Base-by-base conservation (phyloP, 53 echinoderm and acorn worm species). In the Mesocentrotus franciscanus region DNA sequence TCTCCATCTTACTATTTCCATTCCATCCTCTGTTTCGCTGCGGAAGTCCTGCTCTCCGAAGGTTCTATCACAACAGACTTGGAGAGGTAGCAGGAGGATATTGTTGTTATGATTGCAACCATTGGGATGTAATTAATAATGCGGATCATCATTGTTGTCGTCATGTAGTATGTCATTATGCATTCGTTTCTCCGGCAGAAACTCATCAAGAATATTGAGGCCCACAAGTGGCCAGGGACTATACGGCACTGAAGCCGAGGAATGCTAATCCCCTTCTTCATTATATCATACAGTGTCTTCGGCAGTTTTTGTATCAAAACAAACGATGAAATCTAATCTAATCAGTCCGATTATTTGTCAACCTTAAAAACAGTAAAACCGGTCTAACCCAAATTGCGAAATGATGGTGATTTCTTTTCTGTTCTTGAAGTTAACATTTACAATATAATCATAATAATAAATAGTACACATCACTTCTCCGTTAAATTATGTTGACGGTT, bases 91-190 rank as follows among this genome's bases (percentile, higher is more conserved):
- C 15, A 58, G 91, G 91, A 58, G 66, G 91, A 91, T 91, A 91
- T 91, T 91, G 64, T 62, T 91, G 91, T 91, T 91, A 57, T 91
- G 66, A 66, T 91, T 32, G 61, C 61, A 91, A 66, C 91, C 66
- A 91, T 66, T 91, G 91, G 64, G 91, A 91, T 91, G 91, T 91
- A 91, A 91, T 91, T 91, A 91, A 91, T 91, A 91, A 91, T 91
- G 66, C 34, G 91, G 61, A 64, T 91, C 61, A 91, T 91, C 57
- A 66, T 39, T 91, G 64, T 61, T 20, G 66, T 66, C 9, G 66
- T 61, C 91, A 66, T 91, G 34, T 22, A 62, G 58, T 58, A 58
- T 87, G 87, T 56, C 87, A 87, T 87, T 87, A 87, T 87, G 87
- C 58, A 87, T 87, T 87, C 56, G 59, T 26, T 57, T 81, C 58